Evolutionary conservation across 2,797 vertebrate species (phyloP).

Genomic region (Psittacula echo): DNA sequence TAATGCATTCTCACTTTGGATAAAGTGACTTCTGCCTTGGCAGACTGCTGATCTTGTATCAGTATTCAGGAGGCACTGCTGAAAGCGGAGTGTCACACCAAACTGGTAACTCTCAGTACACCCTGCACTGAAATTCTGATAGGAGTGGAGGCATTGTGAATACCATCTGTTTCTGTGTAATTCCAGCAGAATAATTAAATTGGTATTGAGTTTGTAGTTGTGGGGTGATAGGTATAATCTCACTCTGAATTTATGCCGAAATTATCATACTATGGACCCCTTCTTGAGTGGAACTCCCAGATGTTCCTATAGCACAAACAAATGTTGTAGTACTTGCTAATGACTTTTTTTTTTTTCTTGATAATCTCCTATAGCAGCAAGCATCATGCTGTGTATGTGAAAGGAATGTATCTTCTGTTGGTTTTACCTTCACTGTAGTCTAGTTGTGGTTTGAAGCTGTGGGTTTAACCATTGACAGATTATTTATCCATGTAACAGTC

Average conservation of each 20-base stretch:
- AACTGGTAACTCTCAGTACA: background rate
- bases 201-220: background rate
- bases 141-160: background rate
- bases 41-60: background rate
- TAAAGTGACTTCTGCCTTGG: background rate
- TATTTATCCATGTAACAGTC: background rate
- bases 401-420: background rate
- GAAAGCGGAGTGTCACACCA: background rate
- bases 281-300: background rate
- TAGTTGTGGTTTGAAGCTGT: background rate
- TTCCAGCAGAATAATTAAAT: background rate
- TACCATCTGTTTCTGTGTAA: background rate
- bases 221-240: background rate
- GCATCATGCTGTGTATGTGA: background rate
- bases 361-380: background rate
- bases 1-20: background rate
- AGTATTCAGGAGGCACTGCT: background rate
- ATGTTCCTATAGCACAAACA: background rate
- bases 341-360: background rate
- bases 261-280: background rate
- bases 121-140: background rate
- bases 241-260: background rate
- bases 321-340: background rate
- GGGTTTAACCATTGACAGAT: background rate
- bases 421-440: background rate